phyloP scores from a whole-genome alignment of 2,888 invertebrate species.

The Psococerastis gibbosa region DNA sequence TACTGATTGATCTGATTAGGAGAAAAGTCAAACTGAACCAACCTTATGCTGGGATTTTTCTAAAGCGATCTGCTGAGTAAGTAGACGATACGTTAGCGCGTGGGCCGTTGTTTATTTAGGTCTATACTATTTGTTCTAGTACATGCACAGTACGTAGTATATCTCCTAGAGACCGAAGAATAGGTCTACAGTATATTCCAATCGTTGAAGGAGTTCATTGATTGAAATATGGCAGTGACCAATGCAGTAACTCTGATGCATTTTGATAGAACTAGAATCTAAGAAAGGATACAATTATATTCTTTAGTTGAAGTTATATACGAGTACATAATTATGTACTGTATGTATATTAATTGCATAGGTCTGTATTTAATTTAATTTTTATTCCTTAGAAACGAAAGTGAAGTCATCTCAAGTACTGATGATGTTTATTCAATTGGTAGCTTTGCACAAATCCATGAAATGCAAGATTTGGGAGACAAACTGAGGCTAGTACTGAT shows the following conservation, averaged over 20 bases:
- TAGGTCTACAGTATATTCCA: no score
- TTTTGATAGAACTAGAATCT: no score
- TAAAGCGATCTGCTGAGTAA: constrained; percentile 77
- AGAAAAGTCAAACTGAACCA: constrained; percentile 89
- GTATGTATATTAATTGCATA: no score
- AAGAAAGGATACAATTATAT: no score
- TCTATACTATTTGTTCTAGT: neutral
- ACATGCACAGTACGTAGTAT: no score
- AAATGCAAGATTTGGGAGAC: constrained; percentile 88
- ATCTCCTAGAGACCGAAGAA: no score
- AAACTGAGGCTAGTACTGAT: constrained; percentile 79
- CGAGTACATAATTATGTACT: no score
- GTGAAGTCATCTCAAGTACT: constrained; percentile 63
- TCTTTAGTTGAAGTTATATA: no score
- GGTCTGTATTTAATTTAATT: constrained; percentile 5
- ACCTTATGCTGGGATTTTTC: constrained; percentile 92
- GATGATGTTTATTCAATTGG: constrained; percentile 80
- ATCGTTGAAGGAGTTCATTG: no score
- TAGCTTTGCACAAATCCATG: constrained; percentile 95
- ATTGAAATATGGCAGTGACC: no score
- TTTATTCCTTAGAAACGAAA: constrained; percentile 39
- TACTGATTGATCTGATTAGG: constrained; percentile 71
- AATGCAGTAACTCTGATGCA: no score
- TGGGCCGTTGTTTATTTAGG: neutral
- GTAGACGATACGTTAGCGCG: constrained; percentile 19